Evolutionary conservation across 2,797 vertebrate genomes (phyloP).

Genomic region (Falco biarmicus): DNA sequence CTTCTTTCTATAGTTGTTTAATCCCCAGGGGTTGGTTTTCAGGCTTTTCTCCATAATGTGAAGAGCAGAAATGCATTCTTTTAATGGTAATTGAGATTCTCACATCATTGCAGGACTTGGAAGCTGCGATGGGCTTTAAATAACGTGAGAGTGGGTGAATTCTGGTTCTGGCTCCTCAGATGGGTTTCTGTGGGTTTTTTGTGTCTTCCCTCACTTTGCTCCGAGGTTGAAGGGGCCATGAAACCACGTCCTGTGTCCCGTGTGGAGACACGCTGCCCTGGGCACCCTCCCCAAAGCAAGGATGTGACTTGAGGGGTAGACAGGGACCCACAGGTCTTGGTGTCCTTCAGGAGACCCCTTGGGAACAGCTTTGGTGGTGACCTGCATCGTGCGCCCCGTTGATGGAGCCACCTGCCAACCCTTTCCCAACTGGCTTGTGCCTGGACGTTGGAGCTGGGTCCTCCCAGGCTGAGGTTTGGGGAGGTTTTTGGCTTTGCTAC

Average conservation of each 20-base stretch:
- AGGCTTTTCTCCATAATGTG: neutral
- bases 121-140: neutral
- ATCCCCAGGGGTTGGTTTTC: constrained; percentile 24
- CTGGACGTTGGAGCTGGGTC: rapidly evolving
- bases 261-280: neutral
- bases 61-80: neutral
- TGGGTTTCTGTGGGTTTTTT: neutral
- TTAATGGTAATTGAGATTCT: constrained; percentile 8
- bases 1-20: constrained; percentile 10
- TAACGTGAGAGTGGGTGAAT: neutral
- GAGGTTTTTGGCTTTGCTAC: neutral
- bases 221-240: neutral
- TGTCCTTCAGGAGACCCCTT: neutral
- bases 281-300: neutral
- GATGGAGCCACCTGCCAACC: neutral
- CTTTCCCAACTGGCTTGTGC: rapidly evolving
- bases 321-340: neutral
- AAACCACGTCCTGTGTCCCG: rapidly evolving
- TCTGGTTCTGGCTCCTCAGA: neutral
- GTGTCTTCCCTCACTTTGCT: neutral
- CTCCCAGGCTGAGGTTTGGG: neutral
- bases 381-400: rapidly evolving
- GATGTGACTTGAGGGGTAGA: neutral
- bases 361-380: rapidly evolving
- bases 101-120: neutral